Conservation (phyloP, 2,888 invertebrate species). For the Drosophila hawaiiensis region DNA sequence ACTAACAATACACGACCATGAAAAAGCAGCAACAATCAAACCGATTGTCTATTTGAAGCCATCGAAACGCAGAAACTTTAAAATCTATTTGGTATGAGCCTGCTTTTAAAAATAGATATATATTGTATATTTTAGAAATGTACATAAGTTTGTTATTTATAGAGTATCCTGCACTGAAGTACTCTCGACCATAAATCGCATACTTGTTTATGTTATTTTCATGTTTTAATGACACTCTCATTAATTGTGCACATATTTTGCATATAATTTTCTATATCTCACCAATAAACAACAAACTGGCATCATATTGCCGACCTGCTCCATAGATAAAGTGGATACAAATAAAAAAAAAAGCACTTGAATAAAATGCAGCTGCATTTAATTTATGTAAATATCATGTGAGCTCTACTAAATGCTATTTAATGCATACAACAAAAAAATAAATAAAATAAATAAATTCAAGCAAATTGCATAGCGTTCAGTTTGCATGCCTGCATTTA, state of each 20-base stretch:
- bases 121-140: neutral
- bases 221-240: constrained; percentile 3
- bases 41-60: neutral
- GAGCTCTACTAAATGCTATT: constrained; percentile 49
- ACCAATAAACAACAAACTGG: constrained; percentile 59
- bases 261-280: constrained; percentile 32
- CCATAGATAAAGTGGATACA: constrained; percentile 55
- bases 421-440: constrained; percentile 21
- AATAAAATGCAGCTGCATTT: constrained; percentile 45
- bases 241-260: constrained; percentile 42
- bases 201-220: constrained; percentile 1
- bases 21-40: neutral
- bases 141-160: neutral
- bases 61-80: neutral
- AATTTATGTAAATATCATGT: constrained; percentile 71
- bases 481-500: constrained; percentile 3
- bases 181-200: neutral
- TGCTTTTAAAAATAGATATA: neutral
- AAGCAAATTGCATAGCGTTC: constrained; percentile 34
- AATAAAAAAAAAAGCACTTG: constrained; percentile 9
- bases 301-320: constrained; percentile 61
- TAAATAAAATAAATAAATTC: constrained; percentile 44
- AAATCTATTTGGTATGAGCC: neutral
- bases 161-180: neutral
- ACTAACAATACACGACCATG: neutral